phyloP scores from a whole-genome alignment of 2,888 invertebrate species.

The Anaspis maculata region DNA sequence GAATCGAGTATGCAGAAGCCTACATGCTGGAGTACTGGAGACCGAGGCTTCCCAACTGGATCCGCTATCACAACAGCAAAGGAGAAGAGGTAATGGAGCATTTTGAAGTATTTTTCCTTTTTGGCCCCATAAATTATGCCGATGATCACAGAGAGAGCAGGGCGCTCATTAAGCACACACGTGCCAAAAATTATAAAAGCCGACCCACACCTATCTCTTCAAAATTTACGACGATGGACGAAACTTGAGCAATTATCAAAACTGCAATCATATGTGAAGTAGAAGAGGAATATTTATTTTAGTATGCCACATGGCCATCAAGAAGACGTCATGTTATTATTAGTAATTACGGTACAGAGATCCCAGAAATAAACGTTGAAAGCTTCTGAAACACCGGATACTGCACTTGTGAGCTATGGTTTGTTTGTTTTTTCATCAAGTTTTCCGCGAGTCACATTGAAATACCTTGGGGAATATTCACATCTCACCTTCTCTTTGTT shows the following conservation, averaged over 20 bases:
- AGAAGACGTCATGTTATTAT: conserved; percentile 18
- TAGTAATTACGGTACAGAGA: conserved; percentile 18
- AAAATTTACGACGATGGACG: conserved; percentile 15
- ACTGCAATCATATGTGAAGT: conserved; percentile 25
- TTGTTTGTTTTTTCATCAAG: conserved; percentile 9
- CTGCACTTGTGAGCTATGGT: conserved; percentile 6
- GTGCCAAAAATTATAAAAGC: conserved; percentile 12
- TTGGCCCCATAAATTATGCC: conserved; percentile 1
- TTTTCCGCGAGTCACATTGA: too few relatives aligned
- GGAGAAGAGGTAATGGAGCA: conserved; percentile 70
- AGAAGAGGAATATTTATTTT: conserved; percentile 16
- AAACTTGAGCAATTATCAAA: conserved; percentile 27
- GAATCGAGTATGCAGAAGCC: conserved; percentile 78
- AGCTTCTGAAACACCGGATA: conserved; percentile 19
- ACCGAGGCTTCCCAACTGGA: conserved; percentile 71
- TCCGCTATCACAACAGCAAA: conserved; percentile 64
- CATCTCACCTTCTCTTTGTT: too few relatives aligned
- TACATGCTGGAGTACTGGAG: conserved; percentile 82
- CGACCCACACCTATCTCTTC: too few relatives aligned
- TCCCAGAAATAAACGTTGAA: conserved; percentile 16
- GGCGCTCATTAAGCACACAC: conserved; percentile 5
- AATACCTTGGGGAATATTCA: too few relatives aligned
- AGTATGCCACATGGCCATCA: conserved; percentile 18
- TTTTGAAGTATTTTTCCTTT: too few relatives aligned
- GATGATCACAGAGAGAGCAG: too few relatives aligned